These are phyloP conservation scores for Cistogaster globosa DNA, from an alignment of 2,888 invertebrate species.

Conservation along the genomic window DNA sequence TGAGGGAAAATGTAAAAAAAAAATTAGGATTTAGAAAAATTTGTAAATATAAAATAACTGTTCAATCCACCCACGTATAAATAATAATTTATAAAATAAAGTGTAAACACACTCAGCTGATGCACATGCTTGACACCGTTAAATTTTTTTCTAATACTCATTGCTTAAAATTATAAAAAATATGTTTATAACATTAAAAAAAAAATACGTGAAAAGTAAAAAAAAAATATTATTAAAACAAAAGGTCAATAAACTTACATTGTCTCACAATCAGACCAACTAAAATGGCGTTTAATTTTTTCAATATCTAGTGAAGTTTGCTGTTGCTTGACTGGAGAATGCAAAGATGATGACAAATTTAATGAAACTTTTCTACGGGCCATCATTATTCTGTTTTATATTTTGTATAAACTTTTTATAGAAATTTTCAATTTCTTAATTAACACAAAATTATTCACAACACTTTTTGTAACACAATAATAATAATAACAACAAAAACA, in stretches of 20 bases:
- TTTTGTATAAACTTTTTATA: conserved; percentile 5
- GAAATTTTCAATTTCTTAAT: conserved; percentile 27
- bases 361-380: conserved; percentile 62
- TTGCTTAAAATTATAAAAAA: not conserved
- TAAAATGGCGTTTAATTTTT: conserved; percentile 80
- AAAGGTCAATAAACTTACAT: conserved; percentile 78
- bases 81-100: not conserved
- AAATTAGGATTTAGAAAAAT: no score
- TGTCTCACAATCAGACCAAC: conserved; percentile 81
- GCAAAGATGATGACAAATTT: conserved; percentile 47
- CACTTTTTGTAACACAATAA: conserved; percentile 15
- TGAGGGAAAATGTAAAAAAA: no score
- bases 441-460: conserved; percentile 37
- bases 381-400: conserved; percentile 45
- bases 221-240: conserved; percentile 37
- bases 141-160: not conserved
- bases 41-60: no score
- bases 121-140: not conserved
- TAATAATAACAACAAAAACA: not conserved
- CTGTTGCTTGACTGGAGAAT: conserved; percentile 60
- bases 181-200: not conserved
- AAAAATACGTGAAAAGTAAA: conserved; percentile 12
- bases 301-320: conserved; percentile 78
- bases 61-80: no score
- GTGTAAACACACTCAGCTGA: not conserved